Conservation (phyloP, 2,113 vertebrate genomes). For the Puma concolor region DNA sequence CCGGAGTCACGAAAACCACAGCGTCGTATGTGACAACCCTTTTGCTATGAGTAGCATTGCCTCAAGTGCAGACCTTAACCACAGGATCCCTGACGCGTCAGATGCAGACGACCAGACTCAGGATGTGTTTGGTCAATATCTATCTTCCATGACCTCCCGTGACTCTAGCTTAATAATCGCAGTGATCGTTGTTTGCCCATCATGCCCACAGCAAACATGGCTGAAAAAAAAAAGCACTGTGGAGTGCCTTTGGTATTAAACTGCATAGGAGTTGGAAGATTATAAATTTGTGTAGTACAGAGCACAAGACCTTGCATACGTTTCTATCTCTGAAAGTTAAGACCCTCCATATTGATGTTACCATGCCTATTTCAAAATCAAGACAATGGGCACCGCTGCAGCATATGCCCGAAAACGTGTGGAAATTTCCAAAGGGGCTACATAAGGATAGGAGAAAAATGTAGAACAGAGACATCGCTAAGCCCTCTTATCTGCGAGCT, state of each 20-base stretch:
- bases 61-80: background rate
- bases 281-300: background rate
- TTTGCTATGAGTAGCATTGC: background rate
- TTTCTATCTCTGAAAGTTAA: background rate
- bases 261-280: background rate
- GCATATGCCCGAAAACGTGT: background rate
- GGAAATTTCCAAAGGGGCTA: background rate
- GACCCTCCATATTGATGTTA: background rate
- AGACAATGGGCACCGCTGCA: fast-evolving
- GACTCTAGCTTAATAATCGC: background rate
- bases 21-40: fast-evolving
- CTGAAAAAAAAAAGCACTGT: background rate
- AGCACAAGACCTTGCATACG: background rate
- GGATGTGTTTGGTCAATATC: background rate
- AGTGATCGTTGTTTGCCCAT: background rate
- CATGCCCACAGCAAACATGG: background rate
- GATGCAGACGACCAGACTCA: background rate
- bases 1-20: background rate
- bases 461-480: background rate
- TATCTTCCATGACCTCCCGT: background rate
- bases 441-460: background rate
- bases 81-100: background rate
- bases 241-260: background rate
- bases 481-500: background rate
- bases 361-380: background rate